Base-by-base conservation (phyloP, 2,888 invertebrate species). In the Nezara viridula region DNA sequence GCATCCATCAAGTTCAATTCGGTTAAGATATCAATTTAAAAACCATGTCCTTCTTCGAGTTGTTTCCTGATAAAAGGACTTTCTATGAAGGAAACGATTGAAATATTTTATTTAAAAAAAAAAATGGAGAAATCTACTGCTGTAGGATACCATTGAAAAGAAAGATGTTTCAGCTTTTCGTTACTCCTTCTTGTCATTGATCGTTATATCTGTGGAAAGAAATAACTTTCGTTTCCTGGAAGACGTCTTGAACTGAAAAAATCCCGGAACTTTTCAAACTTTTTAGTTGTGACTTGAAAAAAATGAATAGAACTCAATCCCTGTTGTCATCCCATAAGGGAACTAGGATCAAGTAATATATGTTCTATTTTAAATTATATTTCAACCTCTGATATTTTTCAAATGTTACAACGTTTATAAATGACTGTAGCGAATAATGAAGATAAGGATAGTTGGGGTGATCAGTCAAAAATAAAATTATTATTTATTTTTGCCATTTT, bases 211-310 rank as follows among this genome's bases (percentile, higher is more conserved):
- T 6, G 32, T 66, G 16, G 1, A 4, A 27, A 32, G 32, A 2
- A 66, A 37, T 32, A 32, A 32, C 66, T 66, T 66, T 66, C 66
- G 32, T 66, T 66, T 66, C 66, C 66, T 66, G 32, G 66, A 60
- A 66, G 27, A 66, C 19, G 4, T 66, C 66, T 66, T 1, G 5
- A 1, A 19, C n/a, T 32, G 19, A 5, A 32, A 66, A 55, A 55
- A 55, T 9, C 10, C 24, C 55, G n/a, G 55, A 55, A 55, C 55
- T n/a, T 55, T 55, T n/a, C 55, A 24, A 9, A 21, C 19, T 9
- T 21, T 7, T 55, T n/a, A 0, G 2, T 21, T 2, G 5, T 12
- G 21, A 3, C 3, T 12, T 12, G 14, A 49, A 49, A 49, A 49
- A 49, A 49, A 49, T 14, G 2, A 16, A 21, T 21, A 52, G 50